Base-by-base conservation (phyloP, 1,140 invertebrate species). In the Scaptodrosophila lebanonensis region DNA sequence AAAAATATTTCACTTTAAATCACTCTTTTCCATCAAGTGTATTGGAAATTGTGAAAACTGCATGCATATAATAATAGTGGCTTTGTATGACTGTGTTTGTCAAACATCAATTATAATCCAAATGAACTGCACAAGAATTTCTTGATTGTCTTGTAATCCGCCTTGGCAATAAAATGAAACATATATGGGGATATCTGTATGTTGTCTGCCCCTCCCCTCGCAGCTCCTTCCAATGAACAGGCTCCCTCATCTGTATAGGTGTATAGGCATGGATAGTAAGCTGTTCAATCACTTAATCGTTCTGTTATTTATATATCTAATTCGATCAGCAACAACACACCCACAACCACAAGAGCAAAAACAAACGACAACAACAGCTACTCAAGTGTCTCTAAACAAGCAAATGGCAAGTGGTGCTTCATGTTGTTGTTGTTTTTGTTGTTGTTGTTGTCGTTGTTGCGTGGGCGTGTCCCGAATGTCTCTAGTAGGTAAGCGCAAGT, bases 301-400 rank as follows among this genome's bases (percentile, higher is more conserved):
- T 82, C 60, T 73, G 75, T 79, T 79, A 82, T 79, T 82, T 79
- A 79, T 79, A 79, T 76, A 79, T 79, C 75, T 79, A 79, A 79
- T 79, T 79, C 83, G 73, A 82, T 79, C 73, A 40, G 40, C 25
- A 40, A 27, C 20, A 54, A 59, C 68, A 69, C 73, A 4, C 22
- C 22, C 22, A 3, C 22, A 25, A 25, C 22, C 3, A 25, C 22
- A 25, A 8, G n/a, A n/a, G n/a, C n/a, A n/a, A n/a, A n/a, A n/a
- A n/a, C n/a, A n/a, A n/a, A n/a, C 73, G 49, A 63, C 47, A 48
- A 61, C 42, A 64, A 36, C 22, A 30, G 16, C 8, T 15, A 30
- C n/a, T n/a, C n/a, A n/a, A n/a, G n/a, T n/a, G n/a, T n/a, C n/a
- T n/a, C n/a, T n/a, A n/a, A n/a, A n/a, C 59, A 50, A 50, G 39